Evolutionary conservation across 2,797 vertebrate genomes (phyloP).

Genomic region (Lycodopsis pacificus): DNA sequence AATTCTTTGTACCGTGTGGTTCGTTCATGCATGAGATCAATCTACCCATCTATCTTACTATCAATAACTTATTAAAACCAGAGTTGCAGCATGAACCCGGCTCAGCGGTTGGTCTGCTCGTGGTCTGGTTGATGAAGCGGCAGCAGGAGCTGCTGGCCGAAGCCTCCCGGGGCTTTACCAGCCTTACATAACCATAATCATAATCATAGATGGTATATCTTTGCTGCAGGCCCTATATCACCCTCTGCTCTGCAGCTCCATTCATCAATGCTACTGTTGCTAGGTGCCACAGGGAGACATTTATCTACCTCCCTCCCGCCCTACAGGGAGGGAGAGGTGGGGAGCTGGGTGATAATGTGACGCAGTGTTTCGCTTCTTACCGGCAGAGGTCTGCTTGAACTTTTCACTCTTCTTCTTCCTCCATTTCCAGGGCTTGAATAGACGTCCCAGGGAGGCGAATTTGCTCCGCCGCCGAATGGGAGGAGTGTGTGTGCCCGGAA

Average conservation of each 20-base stretch:
- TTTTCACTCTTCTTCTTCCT: constrained; percentile 99
- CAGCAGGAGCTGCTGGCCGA: background rate
- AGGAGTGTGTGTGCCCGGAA: constrained; percentile 96
- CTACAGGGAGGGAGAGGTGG: background rate
- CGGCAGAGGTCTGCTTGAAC: constrained; percentile 96
- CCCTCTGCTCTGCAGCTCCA: constrained; percentile 27
- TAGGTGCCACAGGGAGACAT: constrained; percentile 23
- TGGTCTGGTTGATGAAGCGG: background rate
- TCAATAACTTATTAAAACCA: background rate
- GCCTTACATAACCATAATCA: constrained; percentile 23
- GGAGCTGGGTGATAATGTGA: background rate
- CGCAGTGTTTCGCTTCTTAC: constrained; percentile 73
- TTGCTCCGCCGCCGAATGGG: constrained; percentile 96
- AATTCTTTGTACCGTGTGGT: background rate
- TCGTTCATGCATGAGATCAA: background rate
- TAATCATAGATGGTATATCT: constrained; percentile 12
- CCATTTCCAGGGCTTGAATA: constrained; percentile 98
- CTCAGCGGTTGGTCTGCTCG: background rate
- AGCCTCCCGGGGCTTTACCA: background rate
- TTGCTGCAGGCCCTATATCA: constrained; percentile 19
- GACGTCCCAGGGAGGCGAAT: constrained; percentile 92
- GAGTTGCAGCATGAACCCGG: background rate
- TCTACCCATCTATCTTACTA: background rate
- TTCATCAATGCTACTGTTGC: constrained; percentile 43
- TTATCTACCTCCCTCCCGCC: constrained; percentile 2